phyloP scores from a whole-genome alignment of 2,113 vertebrate genomes.

The Bungarus multicinctus region DNA sequence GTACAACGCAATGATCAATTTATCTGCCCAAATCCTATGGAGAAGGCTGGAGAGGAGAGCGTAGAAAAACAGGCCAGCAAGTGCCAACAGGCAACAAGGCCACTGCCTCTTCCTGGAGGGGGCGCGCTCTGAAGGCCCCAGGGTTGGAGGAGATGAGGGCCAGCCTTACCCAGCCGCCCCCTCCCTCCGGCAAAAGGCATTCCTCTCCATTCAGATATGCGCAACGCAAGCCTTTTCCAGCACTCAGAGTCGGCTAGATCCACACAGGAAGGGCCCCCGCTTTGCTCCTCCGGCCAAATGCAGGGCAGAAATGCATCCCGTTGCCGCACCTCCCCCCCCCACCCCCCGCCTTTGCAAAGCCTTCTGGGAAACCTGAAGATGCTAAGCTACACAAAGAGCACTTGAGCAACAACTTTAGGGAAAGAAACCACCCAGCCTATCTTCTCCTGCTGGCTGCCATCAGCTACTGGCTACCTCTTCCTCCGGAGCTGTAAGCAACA shows the following conservation, averaged over 20 bases:
- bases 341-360: background rate
- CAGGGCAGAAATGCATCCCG: background rate
- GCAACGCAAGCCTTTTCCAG: no score
- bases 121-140: no score
- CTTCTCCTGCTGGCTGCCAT: slow-evolving; percentile 59
- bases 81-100: background rate
- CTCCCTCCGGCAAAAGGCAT: background rate
- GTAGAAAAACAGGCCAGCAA: no score
- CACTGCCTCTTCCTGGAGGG: no score
- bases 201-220: background rate
- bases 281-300: background rate
- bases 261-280: background rate
- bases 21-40: background rate
- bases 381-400: fast-evolving
- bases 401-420: background rate
- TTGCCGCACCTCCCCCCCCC: background rate
- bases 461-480: slow-evolving; percentile 53
- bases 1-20: no score
- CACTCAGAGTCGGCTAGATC: background rate
- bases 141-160: no score
- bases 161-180: no score
- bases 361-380: fast-evolving
- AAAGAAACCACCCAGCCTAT: slow-evolving; percentile 47
- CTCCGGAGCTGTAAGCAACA: slow-evolving; percentile 76
- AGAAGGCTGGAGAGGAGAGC: background rate